phyloP scores from a whole-genome alignment of 2,113 vertebrate genomes.

The Festucalex cinctus region DNA sequence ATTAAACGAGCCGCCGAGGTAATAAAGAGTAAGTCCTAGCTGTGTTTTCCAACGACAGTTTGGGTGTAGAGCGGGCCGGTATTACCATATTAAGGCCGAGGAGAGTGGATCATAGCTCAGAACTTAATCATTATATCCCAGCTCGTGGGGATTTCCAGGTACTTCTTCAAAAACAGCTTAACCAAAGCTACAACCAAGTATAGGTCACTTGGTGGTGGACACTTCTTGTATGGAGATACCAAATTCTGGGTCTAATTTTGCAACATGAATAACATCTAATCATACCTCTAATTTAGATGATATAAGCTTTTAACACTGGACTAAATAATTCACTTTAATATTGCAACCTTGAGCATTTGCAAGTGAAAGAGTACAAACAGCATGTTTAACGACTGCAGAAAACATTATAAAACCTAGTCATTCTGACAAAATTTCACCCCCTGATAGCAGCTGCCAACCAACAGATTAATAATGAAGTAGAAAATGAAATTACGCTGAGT shows the following conservation, averaged over 20 bases:
- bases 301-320: no score
- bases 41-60: conserved; percentile 20
- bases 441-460: conserved; percentile 44
- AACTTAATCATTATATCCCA: conserved; percentile 44
- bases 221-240: conserved; percentile 2
- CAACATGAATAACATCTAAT: no score
- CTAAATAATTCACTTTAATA: not conserved
- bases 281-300: no score
- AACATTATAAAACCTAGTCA: conserved; percentile 27
- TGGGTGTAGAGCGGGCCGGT: conserved; percentile 27
- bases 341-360: conserved; percentile 5
- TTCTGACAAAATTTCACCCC: conserved; percentile 29
- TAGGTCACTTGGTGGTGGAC: not conserved
- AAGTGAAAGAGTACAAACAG: not conserved
- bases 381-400: conserved; percentile 23
- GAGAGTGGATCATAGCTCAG: conserved; percentile 29
- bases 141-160: conserved; percentile 27
- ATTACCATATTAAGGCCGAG: conserved; percentile 47
- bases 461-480: conserved; percentile 63
- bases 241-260: not conserved
- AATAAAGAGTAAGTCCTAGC: conserved; percentile 65
- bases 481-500: conserved; percentile 56
- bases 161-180: conserved; percentile 26
- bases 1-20: conserved; percentile 59
- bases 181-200: not conserved